Percentiles rank a stretch among this genome's conserved stretches.
These are phyloP conservation scores for Arge pagana DNA, from an alignment of 2,888 invertebrate species.

Conservation along the genomic window DNA sequence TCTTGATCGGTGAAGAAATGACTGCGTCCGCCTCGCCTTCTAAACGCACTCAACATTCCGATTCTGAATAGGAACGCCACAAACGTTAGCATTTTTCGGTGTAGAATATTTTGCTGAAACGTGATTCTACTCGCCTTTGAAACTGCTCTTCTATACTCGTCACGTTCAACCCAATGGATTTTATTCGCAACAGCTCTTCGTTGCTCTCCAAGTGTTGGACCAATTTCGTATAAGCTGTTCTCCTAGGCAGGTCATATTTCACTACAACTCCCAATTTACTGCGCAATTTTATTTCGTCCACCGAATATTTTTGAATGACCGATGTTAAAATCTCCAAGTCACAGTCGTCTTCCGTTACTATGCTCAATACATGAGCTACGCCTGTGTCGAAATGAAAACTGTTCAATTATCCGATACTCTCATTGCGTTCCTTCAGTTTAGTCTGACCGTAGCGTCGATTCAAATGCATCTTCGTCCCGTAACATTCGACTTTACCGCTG, in stretches of 20 bases:
- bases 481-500: conserved; percentile 33
- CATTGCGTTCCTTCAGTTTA: conserved; percentile 6
- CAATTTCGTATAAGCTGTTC: conserved; percentile 32
- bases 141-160: conserved; percentile 35
- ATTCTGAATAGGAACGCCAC: conserved; percentile 28
- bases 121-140: conserved; percentile 25
- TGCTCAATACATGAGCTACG: conserved; percentile 29
- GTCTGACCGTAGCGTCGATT: conserved; percentile 33
- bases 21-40: not conserved
- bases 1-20: not conserved
- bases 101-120: not conserved
- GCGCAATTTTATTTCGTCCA: conserved; percentile 28
- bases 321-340: conserved; percentile 20
- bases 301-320: conserved; percentile 27
- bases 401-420: not conserved
- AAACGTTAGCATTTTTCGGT: not conserved
- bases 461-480: conserved; percentile 34
- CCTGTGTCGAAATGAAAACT: conserved; percentile 21
- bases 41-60: conserved; percentile 29
- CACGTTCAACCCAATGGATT: conserved; percentile 27
- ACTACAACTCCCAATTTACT: conserved; percentile 30
- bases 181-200: conserved; percentile 28
- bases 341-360: conserved; percentile 26
- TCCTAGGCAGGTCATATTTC: conserved; percentile 30
- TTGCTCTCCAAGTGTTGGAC: conserved; percentile 30